These are phyloP conservation scores for Leptopilina boulardi DNA, from an alignment of 1,140 invertebrate species.

Conservation along the genomic window DNA sequence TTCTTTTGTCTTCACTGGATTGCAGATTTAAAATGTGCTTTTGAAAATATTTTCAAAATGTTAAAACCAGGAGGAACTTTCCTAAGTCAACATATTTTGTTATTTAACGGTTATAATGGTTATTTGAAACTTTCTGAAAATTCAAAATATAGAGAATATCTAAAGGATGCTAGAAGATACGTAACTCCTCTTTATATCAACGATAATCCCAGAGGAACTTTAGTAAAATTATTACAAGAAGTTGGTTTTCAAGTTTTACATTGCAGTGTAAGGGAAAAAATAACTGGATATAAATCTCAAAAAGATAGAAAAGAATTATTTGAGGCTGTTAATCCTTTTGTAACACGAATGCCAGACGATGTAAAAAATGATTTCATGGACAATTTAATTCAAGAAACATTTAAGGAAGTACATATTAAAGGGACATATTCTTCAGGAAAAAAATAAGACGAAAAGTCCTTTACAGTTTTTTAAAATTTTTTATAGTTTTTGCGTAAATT, in stretches of 20 bases:
- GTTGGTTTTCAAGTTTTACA: not conserved
- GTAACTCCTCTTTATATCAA: not conserved
- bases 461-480: no score
- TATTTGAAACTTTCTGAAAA: not conserved
- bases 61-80: not conserved
- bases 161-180: not conserved
- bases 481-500: no score
- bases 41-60: not conserved
- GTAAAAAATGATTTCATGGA: not conserved
- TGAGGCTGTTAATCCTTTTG: not conserved
- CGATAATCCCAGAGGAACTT: not conserved
- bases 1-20: conserved; percentile 13
- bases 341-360: not conserved
- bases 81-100: not conserved
- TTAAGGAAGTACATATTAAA: no score
- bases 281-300: not conserved
- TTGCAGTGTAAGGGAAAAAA: not conserved
- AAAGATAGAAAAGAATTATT: not conserved
- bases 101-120: not conserved
- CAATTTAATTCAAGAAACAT: not conserved
- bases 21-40: not conserved
- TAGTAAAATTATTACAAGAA: not conserved
- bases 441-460: no score
- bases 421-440: no score
- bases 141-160: not conserved